Percentiles rank a stretch among this genome's conserved stretches.
Conservation (phyloP, 2,113 vertebrate genomes). For the Dermatemys mawii region DNA sequence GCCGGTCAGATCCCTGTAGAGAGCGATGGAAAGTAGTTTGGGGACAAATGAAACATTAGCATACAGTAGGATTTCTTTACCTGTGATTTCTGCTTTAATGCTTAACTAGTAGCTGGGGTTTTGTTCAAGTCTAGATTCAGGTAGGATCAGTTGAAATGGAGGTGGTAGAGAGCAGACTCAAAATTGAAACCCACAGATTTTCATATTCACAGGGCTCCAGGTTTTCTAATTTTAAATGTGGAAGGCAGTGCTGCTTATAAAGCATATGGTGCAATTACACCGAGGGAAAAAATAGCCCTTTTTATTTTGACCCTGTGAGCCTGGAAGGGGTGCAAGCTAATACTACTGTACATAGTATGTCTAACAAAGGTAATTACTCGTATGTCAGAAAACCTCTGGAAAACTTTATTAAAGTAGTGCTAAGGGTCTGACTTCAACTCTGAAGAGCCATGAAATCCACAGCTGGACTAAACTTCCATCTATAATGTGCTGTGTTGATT, state of each 20-base stretch:
- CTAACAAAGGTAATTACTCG: background rate
- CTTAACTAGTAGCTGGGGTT: background rate
- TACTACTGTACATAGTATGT: background rate
- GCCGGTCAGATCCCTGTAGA: background rate
- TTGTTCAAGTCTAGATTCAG: background rate
- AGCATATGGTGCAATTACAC: background rate
- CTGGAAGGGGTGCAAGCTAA: background rate
- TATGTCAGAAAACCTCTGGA: background rate
- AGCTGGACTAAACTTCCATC: background rate
- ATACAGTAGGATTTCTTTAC: background rate
- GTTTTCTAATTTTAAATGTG: background rate
- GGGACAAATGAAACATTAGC: background rate
- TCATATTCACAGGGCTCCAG: background rate
- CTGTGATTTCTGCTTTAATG: background rate
- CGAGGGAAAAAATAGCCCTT: background rate
- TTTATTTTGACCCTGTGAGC: background rate
- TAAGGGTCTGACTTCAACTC: background rate
- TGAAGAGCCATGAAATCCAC: background rate
- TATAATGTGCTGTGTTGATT: background rate
- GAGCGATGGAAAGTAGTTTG: background rate
- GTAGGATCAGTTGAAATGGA: background rate
- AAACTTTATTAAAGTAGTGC: background rate
- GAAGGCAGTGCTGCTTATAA: background rate
- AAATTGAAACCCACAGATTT: background rate
- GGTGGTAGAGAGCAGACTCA: background rate